These are phyloP conservation scores for Agelastica alni DNA, from an alignment of 2,888 invertebrate species.

Conservation along the genomic window DNA sequence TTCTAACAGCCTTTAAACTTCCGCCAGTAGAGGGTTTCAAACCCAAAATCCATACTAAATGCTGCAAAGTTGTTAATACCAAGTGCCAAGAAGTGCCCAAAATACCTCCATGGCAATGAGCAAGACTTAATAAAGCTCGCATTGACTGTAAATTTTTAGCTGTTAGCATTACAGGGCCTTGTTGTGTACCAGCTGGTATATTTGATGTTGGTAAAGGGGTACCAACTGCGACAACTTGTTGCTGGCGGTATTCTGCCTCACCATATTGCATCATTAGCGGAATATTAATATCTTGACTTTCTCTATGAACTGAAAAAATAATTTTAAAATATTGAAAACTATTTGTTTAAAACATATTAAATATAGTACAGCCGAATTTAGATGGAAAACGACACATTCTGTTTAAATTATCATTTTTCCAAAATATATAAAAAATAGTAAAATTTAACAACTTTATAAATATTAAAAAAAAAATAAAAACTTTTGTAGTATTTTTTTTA, in stretches of 20 bases:
- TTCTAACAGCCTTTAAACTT: slow-evolving; percentile 83
- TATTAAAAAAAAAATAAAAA: background rate
- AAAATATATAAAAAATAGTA: too few relatives aligned
- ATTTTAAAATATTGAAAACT: too few relatives aligned
- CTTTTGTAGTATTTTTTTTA: too few relatives aligned
- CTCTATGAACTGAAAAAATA: slow-evolving; percentile 56
- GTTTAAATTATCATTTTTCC: too few relatives aligned
- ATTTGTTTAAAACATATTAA: too few relatives aligned
- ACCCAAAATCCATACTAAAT: slow-evolving; percentile 90
- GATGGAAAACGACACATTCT: too few relatives aligned
- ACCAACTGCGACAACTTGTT: slow-evolving; percentile 97
- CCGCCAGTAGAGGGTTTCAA: slow-evolving; percentile 94
- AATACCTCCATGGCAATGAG: slow-evolving; percentile 89
- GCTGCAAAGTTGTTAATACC: slow-evolving; percentile 91
- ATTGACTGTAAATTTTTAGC: slow-evolving; percentile 97
- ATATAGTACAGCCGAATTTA: too few relatives aligned
- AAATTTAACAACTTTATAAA: background rate
- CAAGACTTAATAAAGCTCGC: slow-evolving; percentile 85
- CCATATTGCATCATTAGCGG: slow-evolving; percentile 59
- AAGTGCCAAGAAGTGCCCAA: slow-evolving; percentile 95
- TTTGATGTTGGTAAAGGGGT: slow-evolving; percentile 89
- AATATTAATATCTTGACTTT: slow-evolving; percentile 60
- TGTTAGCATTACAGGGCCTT: slow-evolving; percentile 94
- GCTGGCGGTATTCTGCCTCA: slow-evolving; percentile 85
- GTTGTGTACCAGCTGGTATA: slow-evolving; percentile 77